Evolutionary conservation across 2,113 vertebrate genomes (phyloP).

Genomic region (Chiloscyllium plagiosum): DNA sequence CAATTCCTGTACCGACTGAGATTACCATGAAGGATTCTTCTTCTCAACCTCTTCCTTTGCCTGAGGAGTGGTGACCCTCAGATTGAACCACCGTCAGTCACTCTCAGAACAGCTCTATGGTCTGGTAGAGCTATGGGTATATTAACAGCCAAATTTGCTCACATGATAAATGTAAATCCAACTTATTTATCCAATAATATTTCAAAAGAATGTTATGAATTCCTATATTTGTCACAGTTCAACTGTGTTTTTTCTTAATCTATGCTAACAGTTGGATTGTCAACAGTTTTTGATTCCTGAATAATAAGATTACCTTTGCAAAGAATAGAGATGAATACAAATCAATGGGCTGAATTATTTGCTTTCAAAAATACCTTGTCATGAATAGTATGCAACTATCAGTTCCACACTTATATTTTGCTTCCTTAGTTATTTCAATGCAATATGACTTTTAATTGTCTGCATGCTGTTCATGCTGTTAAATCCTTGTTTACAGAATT

Average conservation of each 20-base stretch:
- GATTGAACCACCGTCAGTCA: too few relatives aligned
- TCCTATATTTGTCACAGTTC: neutral
- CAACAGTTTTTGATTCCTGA: neutral
- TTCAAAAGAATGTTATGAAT: neutral
- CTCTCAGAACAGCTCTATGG: too few relatives aligned
- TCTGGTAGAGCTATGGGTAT: too few relatives aligned
- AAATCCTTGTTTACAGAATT: conserved; percentile 57
- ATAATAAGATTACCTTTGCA: conserved; percentile 8
- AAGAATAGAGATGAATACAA: neutral
- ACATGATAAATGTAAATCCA: neutral
- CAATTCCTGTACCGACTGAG: too few relatives aligned
- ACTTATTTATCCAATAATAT: neutral
- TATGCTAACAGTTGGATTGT: neutral
- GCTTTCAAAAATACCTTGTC: neutral
- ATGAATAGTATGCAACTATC: neutral
- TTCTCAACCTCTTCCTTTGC: too few relatives aligned
- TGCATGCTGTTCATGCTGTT: conserved; percentile 27
- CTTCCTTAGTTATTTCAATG: neutral
- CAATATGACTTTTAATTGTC: neutral
- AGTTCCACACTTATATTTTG: neutral
- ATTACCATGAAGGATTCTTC: too few relatives aligned
- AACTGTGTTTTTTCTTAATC: neutral
- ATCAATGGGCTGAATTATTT: neutral
- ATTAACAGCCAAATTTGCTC: neutral
- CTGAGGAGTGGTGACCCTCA: too few relatives aligned